These are phyloP conservation scores for Stylophora pistillata DNA, from an alignment of 64 coral and sea anemone genomes.

Conservation along the genomic window DNA sequence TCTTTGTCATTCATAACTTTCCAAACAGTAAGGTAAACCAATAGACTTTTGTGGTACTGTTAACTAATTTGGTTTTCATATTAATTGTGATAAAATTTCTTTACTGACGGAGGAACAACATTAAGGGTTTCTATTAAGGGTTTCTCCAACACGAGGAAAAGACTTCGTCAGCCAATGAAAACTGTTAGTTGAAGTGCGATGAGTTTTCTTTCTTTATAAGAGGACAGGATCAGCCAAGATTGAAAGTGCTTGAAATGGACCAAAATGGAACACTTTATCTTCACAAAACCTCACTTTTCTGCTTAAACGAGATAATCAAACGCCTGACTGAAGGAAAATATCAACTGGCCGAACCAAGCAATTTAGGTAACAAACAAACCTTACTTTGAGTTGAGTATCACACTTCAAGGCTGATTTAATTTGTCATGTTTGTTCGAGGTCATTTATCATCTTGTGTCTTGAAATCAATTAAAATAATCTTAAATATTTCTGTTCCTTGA, in stretches of 20 bases:
- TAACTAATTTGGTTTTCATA: too few species aligned
- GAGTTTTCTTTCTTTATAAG: too few species aligned
- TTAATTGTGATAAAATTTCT: too few species aligned
- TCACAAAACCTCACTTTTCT: neutral
- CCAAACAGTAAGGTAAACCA: too few species aligned
- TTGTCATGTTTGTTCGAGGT: neutral
- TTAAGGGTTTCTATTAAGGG: too few species aligned
- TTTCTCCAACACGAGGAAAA: too few species aligned
- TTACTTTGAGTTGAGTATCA: neutral
- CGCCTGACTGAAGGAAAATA: neutral
- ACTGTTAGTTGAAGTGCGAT: too few species aligned
- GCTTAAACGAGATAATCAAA: neutral
- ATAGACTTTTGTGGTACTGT: too few species aligned
- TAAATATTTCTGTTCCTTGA: neutral
- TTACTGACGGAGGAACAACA: too few species aligned
- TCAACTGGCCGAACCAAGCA: neutral
- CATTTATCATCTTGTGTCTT: neutral
- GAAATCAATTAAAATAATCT: neutral
- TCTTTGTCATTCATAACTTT: too few species aligned
- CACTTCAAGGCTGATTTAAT: neutral
- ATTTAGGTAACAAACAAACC: neutral
- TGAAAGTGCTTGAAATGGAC: neutral
- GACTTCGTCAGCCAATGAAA: too few species aligned
- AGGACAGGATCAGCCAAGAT: neutral
- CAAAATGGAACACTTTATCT: neutral